phyloP scores from a whole-genome alignment of 2,113 vertebrate species.

The Hippocampus barbouri region DNA sequence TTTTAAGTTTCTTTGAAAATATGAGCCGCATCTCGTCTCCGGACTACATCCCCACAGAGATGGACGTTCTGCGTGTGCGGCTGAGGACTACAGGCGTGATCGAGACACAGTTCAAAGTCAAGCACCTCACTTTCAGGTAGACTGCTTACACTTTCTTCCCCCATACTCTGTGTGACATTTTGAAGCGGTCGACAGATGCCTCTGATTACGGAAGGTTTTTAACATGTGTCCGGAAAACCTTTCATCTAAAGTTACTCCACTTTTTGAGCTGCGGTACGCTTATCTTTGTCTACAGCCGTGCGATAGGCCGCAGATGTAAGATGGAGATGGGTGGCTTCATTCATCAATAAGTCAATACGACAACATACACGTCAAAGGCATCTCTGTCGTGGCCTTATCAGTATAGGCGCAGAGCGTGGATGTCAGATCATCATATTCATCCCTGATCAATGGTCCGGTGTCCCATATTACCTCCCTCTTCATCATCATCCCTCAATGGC shows the following conservation, averaged over 20 bases:
- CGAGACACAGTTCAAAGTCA: constrained; percentile 77
- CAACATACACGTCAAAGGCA: constrained; percentile 15
- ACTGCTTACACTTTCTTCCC: background rate
- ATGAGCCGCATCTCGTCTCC: constrained; percentile 64
- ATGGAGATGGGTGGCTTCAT: constrained; percentile 21
- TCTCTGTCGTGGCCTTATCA: constrained; percentile 47
- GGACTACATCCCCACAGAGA: constrained; percentile 71
- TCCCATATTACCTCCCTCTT: constrained; percentile 27
- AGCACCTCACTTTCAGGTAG: constrained; percentile 74
- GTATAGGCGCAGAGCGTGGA: constrained; percentile 44
- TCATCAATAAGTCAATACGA: constrained; percentile 45
- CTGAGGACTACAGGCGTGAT: constrained; percentile 74
- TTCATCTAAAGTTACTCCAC: constrained; percentile 3
- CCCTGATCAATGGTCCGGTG: constrained; percentile 35
- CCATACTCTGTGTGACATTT: background rate
- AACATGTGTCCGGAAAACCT: background rate
- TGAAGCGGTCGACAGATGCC: background rate
- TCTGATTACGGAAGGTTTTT: background rate
- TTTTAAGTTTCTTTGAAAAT: constrained; percentile 70
- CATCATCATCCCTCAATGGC: constrained; percentile 23
- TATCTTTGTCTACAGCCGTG: constrained; percentile 45
- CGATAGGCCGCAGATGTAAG: constrained; percentile 23
- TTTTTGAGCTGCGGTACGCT: constrained; percentile 24
- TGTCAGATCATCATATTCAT: constrained; percentile 42
- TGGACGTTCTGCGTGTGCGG: constrained; percentile 70